These are phyloP conservation scores for Tiliqua scincoides DNA, from an alignment of 2,113 vertebrate species.

Conservation along the genomic window DNA sequence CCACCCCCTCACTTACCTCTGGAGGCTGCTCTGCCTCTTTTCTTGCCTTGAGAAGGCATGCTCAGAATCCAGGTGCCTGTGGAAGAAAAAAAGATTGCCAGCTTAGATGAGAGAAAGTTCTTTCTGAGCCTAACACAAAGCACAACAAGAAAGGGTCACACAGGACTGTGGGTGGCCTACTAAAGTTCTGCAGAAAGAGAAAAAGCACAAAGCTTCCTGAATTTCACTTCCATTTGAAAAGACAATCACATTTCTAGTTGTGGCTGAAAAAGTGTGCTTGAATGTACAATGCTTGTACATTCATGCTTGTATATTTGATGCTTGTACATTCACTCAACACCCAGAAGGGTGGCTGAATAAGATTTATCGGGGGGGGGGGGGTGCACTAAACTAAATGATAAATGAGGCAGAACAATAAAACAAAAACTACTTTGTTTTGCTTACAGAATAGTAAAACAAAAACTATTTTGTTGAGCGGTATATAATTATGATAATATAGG, in stretches of 20 bases:
- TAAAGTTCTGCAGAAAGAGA: background rate
- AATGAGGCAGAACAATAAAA: too few species aligned
- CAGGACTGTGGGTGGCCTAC: background rate
- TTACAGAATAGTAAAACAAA: too few species aligned
- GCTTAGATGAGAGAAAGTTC: background rate
- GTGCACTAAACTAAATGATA: too few species aligned
- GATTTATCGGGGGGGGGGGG: too few species aligned
- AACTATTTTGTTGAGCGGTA: too few species aligned
- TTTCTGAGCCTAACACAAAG: too few species aligned
- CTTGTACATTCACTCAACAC: background rate
- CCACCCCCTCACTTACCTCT: constrained; percentile 68
- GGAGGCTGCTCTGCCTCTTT: constrained; percentile 52
- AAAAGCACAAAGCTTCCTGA: background rate
- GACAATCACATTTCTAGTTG: background rate
- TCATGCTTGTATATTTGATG: too few species aligned
- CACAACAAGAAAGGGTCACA: background rate
- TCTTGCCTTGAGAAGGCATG: constrained; percentile 66
- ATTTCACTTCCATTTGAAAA: background rate
- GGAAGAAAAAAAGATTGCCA: background rate
- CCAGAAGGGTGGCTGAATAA: background rate
- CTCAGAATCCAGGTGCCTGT: constrained; percentile 25
- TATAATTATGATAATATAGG: too few species aligned
- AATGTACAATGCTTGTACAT: background rate
- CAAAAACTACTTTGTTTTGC: too few species aligned
- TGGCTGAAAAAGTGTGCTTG: background rate